A percentile compares a stretch with the other conserved stretches of the same genome.
phyloP scores from a whole-genome alignment of 1,140 invertebrate species.

The Panagrolaimus sp. region DNA sequence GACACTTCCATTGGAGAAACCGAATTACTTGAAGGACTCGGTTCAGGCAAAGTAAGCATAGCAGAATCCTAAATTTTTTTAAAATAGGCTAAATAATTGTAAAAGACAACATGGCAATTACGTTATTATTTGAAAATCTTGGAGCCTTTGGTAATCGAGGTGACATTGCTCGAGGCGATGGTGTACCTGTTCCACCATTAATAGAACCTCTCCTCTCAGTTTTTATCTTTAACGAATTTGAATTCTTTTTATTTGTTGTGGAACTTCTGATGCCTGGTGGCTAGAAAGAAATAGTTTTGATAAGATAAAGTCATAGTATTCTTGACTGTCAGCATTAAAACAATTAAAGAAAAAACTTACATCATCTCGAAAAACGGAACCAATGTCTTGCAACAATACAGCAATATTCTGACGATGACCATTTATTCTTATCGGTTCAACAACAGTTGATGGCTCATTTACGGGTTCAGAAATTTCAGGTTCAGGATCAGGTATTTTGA shows the following conservation, averaged over 20 bases:
- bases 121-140: neutral
- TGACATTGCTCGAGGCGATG: neutral
- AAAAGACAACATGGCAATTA: neutral
- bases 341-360: neutral
- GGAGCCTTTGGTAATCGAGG: neutral
- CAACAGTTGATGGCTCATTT: neutral
- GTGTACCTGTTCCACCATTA: neutral
- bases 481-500: neutral
- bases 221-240: neutral
- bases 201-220: slow-evolving; percentile 3
- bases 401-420: slow-evolving; percentile 10
- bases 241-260: neutral
- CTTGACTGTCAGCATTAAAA: too few relatives aligned
- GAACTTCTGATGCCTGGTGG: neutral
- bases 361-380: neutral
- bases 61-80: neutral
- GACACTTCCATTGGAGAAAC: slow-evolving; percentile 2
- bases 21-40: neutral
- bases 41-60: neutral
- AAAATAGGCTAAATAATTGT: too few relatives aligned
- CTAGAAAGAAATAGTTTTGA: too few relatives aligned
- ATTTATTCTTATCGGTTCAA: slow-evolving; percentile 1
- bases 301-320: too few relatives aligned
- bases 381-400: neutral
- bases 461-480: neutral